phyloP scores from a whole-genome alignment of 2,113 vertebrate species.

The Plestiodon gilberti region DNA sequence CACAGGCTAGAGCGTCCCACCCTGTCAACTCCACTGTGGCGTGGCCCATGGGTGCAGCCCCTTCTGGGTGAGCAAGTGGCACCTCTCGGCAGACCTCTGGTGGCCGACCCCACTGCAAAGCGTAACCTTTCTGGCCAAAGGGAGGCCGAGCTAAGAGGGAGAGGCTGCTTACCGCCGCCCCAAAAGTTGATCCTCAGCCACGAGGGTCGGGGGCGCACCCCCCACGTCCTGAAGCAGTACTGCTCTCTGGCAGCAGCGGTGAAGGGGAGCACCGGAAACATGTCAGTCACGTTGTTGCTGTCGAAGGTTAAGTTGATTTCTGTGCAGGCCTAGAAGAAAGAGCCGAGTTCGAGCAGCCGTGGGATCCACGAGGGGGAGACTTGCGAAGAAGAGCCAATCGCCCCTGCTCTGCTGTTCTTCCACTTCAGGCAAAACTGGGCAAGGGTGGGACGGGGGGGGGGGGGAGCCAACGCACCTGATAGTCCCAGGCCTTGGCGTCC shows the following conservation, averaged over 20 bases:
- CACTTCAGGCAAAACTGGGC: too few species aligned
- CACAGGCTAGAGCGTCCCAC: too few species aligned
- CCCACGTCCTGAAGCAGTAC: slow-evolving; percentile 87
- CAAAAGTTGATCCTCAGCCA: slow-evolving; percentile 89
- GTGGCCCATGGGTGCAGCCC: too few species aligned
- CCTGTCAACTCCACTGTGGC: too few species aligned
- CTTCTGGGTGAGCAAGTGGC: too few species aligned
- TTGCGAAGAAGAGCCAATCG: background rate
- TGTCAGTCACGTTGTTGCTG: slow-evolving; percentile 90
- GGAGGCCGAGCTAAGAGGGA: too few species aligned
- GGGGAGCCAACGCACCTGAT: slow-evolving; percentile 90
- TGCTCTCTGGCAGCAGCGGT: slow-evolving; percentile 70
- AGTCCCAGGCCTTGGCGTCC: slow-evolving; percentile 90
- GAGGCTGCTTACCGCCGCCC: slow-evolving; percentile 79
- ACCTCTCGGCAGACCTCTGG: background rate
- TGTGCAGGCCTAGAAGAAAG: slow-evolving; percentile 84
- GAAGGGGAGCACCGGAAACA: slow-evolving; percentile 89
- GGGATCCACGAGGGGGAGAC: background rate
- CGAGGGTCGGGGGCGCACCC: slow-evolving; percentile 74
- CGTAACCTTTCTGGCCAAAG: too few species aligned
- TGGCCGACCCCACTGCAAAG: too few species aligned
- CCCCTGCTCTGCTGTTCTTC: too few species aligned
- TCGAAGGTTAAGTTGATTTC: slow-evolving; percentile 87
- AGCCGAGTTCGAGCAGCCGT: accelerated
- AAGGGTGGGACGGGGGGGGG: too few species aligned